phyloP scores from a whole-genome alignment of 2,113 vertebrate species.

The Sylvia atricapilla region DNA sequence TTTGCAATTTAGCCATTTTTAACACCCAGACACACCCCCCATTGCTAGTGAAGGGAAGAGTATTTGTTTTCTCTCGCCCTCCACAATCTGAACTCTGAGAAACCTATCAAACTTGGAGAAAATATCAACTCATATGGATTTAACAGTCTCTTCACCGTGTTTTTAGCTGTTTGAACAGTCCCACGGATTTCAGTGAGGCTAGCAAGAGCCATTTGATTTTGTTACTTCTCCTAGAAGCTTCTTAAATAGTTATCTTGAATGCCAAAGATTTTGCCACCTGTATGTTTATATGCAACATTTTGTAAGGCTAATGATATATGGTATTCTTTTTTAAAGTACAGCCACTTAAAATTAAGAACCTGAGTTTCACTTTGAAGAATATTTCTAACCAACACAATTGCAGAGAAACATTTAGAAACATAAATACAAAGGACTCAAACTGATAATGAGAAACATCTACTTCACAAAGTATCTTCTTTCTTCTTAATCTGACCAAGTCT shows the following conservation, averaged over 20 bases:
- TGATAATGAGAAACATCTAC: background rate
- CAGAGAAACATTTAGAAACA: background rate
- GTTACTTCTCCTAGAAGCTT: background rate
- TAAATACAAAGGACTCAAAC: background rate
- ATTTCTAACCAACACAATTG: background rate
- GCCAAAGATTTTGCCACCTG: background rate
- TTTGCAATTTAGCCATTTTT: background rate
- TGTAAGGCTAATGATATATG: background rate
- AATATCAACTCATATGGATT: background rate
- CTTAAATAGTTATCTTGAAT: background rate
- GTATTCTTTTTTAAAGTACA: background rate
- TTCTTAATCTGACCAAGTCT: background rate
- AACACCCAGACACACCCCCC: accelerated
- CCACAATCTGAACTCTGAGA: background rate
- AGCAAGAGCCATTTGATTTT: background rate
- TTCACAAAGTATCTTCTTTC: background rate
- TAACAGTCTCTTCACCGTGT: background rate
- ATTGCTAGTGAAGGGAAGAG: background rate
- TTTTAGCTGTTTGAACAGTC: background rate
- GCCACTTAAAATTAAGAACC: background rate
- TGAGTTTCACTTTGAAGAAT: background rate
- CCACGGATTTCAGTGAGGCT: background rate
- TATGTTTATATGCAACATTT: background rate
- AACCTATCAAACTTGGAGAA: background rate
- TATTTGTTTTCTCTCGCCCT: background rate